phyloP scores from a whole-genome alignment of 2,113 vertebrate species.

The Phasianus colchicus region DNA sequence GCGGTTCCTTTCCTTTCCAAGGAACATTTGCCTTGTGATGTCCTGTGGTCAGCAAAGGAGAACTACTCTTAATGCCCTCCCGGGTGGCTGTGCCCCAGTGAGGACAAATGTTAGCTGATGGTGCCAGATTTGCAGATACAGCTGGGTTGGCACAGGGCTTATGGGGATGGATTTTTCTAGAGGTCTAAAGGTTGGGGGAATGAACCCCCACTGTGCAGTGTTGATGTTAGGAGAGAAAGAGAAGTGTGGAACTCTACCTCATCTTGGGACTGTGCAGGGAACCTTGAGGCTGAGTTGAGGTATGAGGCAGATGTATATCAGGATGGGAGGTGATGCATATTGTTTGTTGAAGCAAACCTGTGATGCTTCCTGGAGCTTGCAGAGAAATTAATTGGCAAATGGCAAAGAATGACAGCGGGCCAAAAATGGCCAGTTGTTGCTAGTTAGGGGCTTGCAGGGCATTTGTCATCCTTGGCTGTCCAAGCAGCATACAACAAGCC shows the following conservation, averaged over 20 bases:
- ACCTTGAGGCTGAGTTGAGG: neutral
- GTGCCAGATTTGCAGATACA: neutral
- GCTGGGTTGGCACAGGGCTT: fast-evolving
- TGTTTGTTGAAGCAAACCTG: neutral
- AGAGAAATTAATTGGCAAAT: neutral
- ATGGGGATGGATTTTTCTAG: neutral
- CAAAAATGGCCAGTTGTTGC: neutral
- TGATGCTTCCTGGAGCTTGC: neutral
- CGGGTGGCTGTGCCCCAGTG: neutral
- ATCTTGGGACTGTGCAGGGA: neutral
- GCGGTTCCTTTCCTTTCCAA: neutral
- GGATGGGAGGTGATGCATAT: neutral
- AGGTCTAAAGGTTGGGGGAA: neutral
- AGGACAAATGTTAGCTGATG: neutral
- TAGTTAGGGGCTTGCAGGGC: neutral
- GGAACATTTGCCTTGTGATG: neutral
- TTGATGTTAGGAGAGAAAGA: neutral
- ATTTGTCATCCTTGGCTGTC: slow-evolving; percentile 7
- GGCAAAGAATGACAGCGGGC: neutral
- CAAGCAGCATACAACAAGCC: neutral
- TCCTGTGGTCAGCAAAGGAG: neutral
- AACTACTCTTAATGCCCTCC: neutral
- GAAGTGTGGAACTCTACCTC: neutral
- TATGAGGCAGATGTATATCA: neutral
- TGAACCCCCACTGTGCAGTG: neutral